Evolutionary conservation across 1,140 invertebrate species (phyloP), one percentile per base, ranked within the genome.

Genomic region (Tetragnatha versicolor): DNA sequence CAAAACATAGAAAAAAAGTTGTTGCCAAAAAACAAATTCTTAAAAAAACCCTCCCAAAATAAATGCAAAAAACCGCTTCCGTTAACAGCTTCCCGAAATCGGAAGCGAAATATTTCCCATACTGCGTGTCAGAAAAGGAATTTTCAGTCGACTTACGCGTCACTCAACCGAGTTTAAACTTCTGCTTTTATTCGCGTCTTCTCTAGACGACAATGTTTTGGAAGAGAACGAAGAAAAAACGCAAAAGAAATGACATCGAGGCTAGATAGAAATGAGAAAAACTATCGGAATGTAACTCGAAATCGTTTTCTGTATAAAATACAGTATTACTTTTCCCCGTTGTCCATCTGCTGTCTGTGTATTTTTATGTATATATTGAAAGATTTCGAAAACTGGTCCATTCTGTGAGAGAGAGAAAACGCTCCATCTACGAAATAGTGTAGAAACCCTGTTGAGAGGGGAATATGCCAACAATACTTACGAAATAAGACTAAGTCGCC

Each of bases 321-420:
- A 17, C 65, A 20, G 51, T 51, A 33, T 47, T 27, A 4, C 12
- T 55, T 55, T 55, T 47, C 17, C 17, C 35, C 31, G 20, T 68
- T 4, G 42, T 14, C 14, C 14, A 68, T 51, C 29, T 51, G 42
- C 17, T 31, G 45, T 49, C 45, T 35, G 27, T 29, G 31, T 51
- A 68, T 47, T 49, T 39, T n/a, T 49, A 68, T 68, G 65, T 68
- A 68, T n/a, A n/a, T 68, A 68, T 68, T 49, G 65, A 51, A 49
- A 68, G 45, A 3, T 33, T 31, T 31, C 6, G 12, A 17, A 49
- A 33, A 65, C 31, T 63, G n/a, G 42, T 2, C n/a, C n/a, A n/a
- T n/a, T n/a, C n/a, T n/a, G n/a, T n/a, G n/a, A n/a, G n/a, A n/a
- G n/a, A n/a, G n/a, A n/a, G n/a, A n/a, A n/a, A n/a, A n/a, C n/a